A percentile compares a stretch with the other conserved stretches of the same genome.
Evolutionary conservation across 2,888 invertebrate genomes (phyloP).

Genomic region (Folsomia candida): DNA sequence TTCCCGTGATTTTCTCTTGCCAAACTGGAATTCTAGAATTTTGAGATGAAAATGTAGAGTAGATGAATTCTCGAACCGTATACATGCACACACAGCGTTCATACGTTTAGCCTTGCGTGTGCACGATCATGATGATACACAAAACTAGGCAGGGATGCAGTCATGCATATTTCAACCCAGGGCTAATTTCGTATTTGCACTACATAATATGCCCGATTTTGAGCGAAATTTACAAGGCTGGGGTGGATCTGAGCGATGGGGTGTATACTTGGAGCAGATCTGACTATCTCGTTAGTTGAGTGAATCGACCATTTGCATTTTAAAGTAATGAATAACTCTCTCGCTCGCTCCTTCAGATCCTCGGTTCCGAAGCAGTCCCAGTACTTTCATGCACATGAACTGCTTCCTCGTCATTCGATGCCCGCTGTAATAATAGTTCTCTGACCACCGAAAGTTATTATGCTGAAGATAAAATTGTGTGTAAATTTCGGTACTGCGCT

Average conservation of each 20-base stretch:
- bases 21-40: background rate
- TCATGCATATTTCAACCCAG: slow-evolving; percentile 32
- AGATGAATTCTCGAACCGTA: background rate
- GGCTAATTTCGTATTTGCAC: slow-evolving; percentile 22
- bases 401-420: too few species aligned
- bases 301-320: slow-evolving; percentile 21
- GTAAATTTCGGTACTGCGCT: too few species aligned
- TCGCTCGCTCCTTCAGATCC: too few species aligned
- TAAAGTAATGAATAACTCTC: slow-evolving; percentile 27
- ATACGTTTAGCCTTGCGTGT: background rate
- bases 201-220: background rate
- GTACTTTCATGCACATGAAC: too few species aligned
- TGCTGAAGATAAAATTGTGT: too few species aligned
- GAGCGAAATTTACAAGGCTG: background rate
- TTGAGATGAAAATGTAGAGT: background rate
- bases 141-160: slow-evolving; percentile 23
- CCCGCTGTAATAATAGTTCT: too few species aligned
- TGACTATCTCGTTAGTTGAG: slow-evolving; percentile 10
- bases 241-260: background rate
- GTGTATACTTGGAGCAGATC: background rate
- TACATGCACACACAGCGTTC: background rate
- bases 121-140: background rate
- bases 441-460: too few species aligned
- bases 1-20: slow-evolving; percentile 10
- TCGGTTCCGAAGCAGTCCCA: too few species aligned